Base-by-base conservation (phyloP, 2,888 invertebrate species). In the Agapostemon virescens region DNA sequence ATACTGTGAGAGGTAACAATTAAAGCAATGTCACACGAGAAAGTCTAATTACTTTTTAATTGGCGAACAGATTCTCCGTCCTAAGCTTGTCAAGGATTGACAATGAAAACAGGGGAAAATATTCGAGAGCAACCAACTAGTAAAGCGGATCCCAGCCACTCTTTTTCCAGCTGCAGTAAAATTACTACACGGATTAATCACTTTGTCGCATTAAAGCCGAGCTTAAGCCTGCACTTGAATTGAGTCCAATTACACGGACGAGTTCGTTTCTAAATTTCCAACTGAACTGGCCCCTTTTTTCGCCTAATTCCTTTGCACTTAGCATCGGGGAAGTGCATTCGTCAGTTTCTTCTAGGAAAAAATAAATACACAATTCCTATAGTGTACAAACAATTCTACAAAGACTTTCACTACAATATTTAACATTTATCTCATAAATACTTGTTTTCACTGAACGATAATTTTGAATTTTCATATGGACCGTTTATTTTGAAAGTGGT, bases 181-280 rank as follows among this genome's bases (percentile, higher is more conserved):
- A 63, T 70, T 45, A 49, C 38, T 45, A 49, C 38, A 70, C 1
- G 38, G 30, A 71, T 63, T 52, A 63, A 23, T n/a, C 70, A n/a
- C 45, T 69, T 61, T 61, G n/a, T 61, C 58, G 61, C 45, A 38
- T 70, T 55, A 61, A 49, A 49, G 11, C 61, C 15, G 36, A 45
- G 45, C 69, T 69, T 74, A 74, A 69, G 61, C 42, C 33, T 5
- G 33, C 15, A 0, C 49, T 7, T 36, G 68, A 74, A 74, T 63
- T 36, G 36, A 61, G 17, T 26, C 69, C 36, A 64, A 52, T 76
- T 42, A 30, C n/a, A 66, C 7, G 30, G 30, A 33, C 42, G 52
- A 17, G 23, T 64, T 30, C 15, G 45, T 70, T 63, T 74, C 36
- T 23, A 49, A 49, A 70, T 20, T n/a, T 49, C 26, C 26, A 17